Evolutionary conservation across 2,113 vertebrate genomes (phyloP).

Genomic region (Bubo blakistoni): DNA sequence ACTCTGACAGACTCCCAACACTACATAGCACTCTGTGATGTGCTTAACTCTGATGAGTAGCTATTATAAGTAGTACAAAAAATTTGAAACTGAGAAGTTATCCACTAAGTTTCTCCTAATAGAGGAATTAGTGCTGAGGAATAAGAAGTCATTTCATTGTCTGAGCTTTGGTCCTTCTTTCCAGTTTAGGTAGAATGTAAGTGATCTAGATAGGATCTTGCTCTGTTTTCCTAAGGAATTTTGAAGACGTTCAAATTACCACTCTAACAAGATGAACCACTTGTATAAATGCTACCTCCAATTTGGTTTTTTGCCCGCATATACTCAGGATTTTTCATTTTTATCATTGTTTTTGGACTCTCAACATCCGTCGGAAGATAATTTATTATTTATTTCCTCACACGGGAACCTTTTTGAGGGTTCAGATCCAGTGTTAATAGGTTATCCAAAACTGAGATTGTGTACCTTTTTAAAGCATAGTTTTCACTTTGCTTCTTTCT

Average conservation of each 20-base stretch:
- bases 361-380: background rate
- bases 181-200: background rate
- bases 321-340: background rate
- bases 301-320: background rate
- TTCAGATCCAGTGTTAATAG: background rate
- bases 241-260: background rate
- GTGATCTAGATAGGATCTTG: background rate
- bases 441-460: background rate
- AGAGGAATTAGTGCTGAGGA: background rate
- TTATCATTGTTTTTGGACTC: background rate
- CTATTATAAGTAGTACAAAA: background rate
- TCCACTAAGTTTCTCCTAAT: background rate
- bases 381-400: background rate
- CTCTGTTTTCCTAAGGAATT: background rate
- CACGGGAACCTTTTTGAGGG: background rate
- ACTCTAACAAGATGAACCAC: background rate
- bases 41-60: background rate
- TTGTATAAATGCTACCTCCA: background rate
- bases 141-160: background rate
- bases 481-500: background rate
- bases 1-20: background rate
- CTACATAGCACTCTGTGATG: too few species aligned
- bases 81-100: background rate
- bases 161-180: background rate
- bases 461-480: background rate